Evolutionary conservation across 2,113 vertebrate genomes (phyloP).

Genomic region (Brachirus orientalis): DNA sequence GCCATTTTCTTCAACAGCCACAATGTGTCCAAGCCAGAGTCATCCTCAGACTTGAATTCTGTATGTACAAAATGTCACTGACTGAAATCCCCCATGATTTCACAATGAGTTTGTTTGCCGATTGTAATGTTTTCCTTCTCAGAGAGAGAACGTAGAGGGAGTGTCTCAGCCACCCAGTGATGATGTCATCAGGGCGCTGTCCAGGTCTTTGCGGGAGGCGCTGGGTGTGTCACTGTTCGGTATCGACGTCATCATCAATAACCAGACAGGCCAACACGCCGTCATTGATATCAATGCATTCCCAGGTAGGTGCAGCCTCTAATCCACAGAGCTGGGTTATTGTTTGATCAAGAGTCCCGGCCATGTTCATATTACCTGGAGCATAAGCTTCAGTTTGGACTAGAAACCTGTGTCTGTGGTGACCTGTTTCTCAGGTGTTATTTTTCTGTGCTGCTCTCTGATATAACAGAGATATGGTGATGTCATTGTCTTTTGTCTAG

Average conservation of each 20-base stretch:
- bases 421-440: slow-evolving; percentile 23
- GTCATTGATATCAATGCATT: slow-evolving; percentile 99
- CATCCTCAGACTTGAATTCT: slow-evolving; percentile 94
- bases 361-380: background rate
- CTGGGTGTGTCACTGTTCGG: slow-evolving; percentile 95
- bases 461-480: background rate
- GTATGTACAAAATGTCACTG: slow-evolving; percentile 77
- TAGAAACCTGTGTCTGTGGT: background rate
- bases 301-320: slow-evolving; percentile 83
- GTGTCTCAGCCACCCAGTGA: slow-evolving; percentile 92
- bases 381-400: background rate
- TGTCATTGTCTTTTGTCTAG: background rate
- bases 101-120: too few species aligned
- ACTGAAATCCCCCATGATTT: background rate
- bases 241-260: slow-evolving; percentile 98
- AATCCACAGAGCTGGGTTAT: background rate
- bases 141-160: slow-evolving; percentile 96
- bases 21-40: slow-evolving; percentile 98
- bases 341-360: background rate
- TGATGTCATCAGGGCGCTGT: slow-evolving; percentile 93
- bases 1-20: slow-evolving; percentile 99
- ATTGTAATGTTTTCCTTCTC: background rate
- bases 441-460: background rate
- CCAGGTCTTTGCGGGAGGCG: slow-evolving; percentile 87
- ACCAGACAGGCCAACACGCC: slow-evolving; percentile 94